Evolutionary conservation across 1,140 invertebrate species (phyloP).

Genomic region (Daktulosphaira vitifoliae): DNA sequence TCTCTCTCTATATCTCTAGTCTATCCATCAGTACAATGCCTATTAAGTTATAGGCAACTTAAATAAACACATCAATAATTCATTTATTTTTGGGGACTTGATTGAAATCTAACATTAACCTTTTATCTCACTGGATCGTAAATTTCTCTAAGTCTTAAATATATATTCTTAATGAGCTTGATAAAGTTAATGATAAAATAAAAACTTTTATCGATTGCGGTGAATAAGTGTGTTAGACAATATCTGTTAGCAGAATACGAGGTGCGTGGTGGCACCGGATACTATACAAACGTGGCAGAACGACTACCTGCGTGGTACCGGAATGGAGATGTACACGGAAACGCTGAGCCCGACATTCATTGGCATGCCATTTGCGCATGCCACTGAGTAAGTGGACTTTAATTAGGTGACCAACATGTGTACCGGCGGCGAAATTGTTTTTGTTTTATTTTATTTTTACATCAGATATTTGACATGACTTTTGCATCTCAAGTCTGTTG

Average conservation of each 20-base stretch:
- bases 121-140: no score
- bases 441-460: constrained; percentile 10
- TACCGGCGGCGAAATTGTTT: constrained; percentile 15
- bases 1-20: constrained; percentile 19
- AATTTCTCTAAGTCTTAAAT: no score
- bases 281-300: constrained; percentile 97
- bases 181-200: no score
- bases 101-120: no score
- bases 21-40: no score
- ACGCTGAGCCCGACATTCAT: constrained; percentile 98
- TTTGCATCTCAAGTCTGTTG: constrained; percentile 29
- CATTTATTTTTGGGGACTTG: no score
- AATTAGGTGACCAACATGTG: constrained; percentile 15
- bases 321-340: constrained; percentile 99
- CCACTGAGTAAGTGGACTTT: constrained; percentile 87
- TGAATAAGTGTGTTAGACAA: constrained; percentile 32
- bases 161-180: no score
- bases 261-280: constrained; percentile 68
- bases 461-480: constrained; percentile 11
- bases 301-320: constrained; percentile 99
- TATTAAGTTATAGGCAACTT: no score
- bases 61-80: no score
- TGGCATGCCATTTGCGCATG: constrained; percentile 99
- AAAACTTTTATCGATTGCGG: constrained; percentile 17
- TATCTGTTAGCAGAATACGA: constrained; percentile 32